Evolutionary conservation across 2,113 vertebrate species (phyloP).

Genomic region (Chitala chitala): DNA sequence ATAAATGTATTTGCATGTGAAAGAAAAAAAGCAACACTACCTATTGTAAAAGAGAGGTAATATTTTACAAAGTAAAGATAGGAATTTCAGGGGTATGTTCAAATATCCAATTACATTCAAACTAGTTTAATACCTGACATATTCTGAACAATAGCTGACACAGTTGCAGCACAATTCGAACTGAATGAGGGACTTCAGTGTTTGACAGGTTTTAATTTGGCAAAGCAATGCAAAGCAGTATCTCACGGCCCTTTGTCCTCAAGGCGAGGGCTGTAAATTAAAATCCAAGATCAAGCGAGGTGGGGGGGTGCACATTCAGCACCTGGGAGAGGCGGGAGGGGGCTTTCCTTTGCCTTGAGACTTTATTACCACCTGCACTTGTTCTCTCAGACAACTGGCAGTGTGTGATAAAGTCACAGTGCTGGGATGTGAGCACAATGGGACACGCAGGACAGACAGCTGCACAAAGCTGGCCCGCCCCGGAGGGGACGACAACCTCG

Average conservation of each 20-base stretch:
- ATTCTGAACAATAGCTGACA: neutral
- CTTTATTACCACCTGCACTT: conserved; percentile 47
- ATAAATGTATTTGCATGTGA: no score
- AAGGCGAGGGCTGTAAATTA: conserved; percentile 44
- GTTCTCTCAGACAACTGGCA: conserved; percentile 43
- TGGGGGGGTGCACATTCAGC: conserved; percentile 37
- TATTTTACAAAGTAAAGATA: no score
- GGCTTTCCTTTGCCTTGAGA: conserved; percentile 34
- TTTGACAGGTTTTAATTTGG: conserved; percentile 21
- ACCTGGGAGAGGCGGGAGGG: conserved; percentile 29
- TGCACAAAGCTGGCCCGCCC: conserved; percentile 42
- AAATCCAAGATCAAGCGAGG: conserved; percentile 35
- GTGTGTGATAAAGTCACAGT: conserved; percentile 55
- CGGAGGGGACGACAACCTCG: conserved; percentile 41
- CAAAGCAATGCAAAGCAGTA: conserved; percentile 22
- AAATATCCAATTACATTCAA: no score
- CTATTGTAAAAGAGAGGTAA: neutral
- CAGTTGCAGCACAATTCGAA: neutral
- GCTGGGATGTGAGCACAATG: conserved; percentile 45
- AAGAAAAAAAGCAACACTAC: neutral
- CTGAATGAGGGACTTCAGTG: conserved; percentile 8
- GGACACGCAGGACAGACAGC: conserved; percentile 43
- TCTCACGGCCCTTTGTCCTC: conserved; percentile 42
- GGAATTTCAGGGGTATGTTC: no score
- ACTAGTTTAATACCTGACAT: neutral